Evolutionary conservation across 2,888 invertebrate species (phyloP), one percentile per base, ranked within the genome.

Genomic region (Rhyacophila evoluta): DNA sequence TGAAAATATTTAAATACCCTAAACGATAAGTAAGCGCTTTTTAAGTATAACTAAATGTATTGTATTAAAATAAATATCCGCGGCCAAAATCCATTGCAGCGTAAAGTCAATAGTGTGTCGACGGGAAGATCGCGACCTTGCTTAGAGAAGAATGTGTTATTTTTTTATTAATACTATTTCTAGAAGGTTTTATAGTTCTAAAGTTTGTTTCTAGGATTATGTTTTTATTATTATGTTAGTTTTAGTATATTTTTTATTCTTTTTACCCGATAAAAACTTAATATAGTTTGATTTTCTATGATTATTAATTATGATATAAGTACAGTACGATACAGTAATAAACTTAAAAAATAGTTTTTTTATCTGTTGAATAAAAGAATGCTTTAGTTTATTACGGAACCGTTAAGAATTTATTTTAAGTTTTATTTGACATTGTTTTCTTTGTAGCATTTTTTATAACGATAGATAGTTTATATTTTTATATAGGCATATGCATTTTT

Each of bases 1-100:
- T 37, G 37, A 41, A 72, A 76, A 15, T 76, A 72, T 55, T 76
- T 72, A 3, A 55, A 69, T 55, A 28, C 37, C 29, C 72, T 72
- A 76, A 76, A 71, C 12, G 38, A 36, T 76, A 76, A 76, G 76
- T 76, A 76, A 76, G 76, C 41, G 76, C 76, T 76, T 76, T 76
- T 55, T 55, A 55, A 19, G 19, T 19, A 55, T 55, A 19, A 55
- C 15, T 55, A 55, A 55, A 19, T 2, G 2, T 55, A 55, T 19
- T 19, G 19, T 55, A 55, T 39, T 12, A 39, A 39, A 55, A 55
- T 55, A 19, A 55, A 55, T 19, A 55, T 19, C 10, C 55, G 55
- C 55, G 19, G 55, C 25, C 19, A 55, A 55, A 55, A 55, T 55
- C 55, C 55, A 55, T 19, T 55, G 55, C 55, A 55, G 55, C 55